Evolutionary conservation across 2,888 invertebrate genomes (phyloP), one percentile per base, ranked within the genome.

Genomic region (Lypha dubia): DNA sequence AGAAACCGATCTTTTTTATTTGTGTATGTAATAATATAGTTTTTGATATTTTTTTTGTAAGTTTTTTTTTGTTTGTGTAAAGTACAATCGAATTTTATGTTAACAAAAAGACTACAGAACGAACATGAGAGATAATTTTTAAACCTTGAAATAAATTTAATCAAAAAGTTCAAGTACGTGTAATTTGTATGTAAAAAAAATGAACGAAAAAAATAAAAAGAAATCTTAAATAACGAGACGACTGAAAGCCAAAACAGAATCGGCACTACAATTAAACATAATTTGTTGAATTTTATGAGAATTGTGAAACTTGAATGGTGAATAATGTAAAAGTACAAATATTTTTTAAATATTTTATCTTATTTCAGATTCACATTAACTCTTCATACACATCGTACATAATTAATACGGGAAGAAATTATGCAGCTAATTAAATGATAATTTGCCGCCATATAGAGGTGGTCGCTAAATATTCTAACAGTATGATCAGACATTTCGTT

Each of bases 131-230:
- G 75, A 82, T 81, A 82, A 76, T 70, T 70, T 74, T 70, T 56
- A 60, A 84, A 83, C 85, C 85, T 85, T 85, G 85, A 86, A 86
- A 84, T 80, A 73, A 85, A 86, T 86, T 85, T 81, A 86, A 84
- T 85, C 82, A 67, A 65, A 85, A 86, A 84, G 85, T 86, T 86
- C 86, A 85, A 79, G 84, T 85, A 79, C 77, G 81, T 82, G 49
- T 60, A 74, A 75, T 60, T 67, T 46, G 53, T 56, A 1, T 65
- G 28, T 58, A 71, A 44, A 68, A n/a, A n/a, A n/a, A n/a, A n/a
- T n/a, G n/a, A n/a, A n/a, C n/a, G n/a, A n/a, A n/a, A n/a, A n/a
- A n/a, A 76, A 63, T 46, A 76, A 49, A 17, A 8, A 49, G 8
- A 9, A 68, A 70, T 15, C 5, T 20, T 24, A 70, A 44, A 65